phyloP scores from a whole-genome alignment of 2,888 invertebrate genomes.

The Rhabditophanes sp. region DNA sequence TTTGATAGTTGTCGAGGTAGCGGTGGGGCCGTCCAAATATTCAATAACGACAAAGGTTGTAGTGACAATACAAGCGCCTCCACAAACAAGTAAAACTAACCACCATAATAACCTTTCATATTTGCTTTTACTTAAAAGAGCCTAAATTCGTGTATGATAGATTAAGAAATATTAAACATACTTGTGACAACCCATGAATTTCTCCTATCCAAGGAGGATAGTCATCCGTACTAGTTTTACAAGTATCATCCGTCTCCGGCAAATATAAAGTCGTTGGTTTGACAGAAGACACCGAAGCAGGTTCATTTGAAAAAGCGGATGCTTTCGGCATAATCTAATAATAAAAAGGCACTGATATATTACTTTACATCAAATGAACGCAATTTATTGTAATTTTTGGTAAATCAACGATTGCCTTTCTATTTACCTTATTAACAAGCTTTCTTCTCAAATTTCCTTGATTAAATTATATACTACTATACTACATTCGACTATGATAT shows the following conservation, averaged over 20 bases:
- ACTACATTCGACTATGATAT: too few relatives aligned
- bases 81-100: slow-evolving; percentile 21
- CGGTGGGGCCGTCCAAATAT: slow-evolving; percentile 30
- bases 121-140: slow-evolving; percentile 10
- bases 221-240: slow-evolving; percentile 24
- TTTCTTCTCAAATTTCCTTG: too few relatives aligned
- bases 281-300: too few relatives aligned
- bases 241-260: slow-evolving; percentile 6
- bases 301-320: too few relatives aligned
- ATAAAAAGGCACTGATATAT: too few relatives aligned
- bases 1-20: slow-evolving; percentile 30
- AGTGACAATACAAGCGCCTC: slow-evolving; percentile 18
- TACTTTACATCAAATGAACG: too few relatives aligned
- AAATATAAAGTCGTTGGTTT: too few relatives aligned
- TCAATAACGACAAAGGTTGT: slow-evolving; percentile 27
- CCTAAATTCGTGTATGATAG: slow-evolving; percentile 7
- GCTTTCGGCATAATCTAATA: too few relatives aligned
- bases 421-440: too few relatives aligned
- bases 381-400: too few relatives aligned
- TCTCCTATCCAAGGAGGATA: slow-evolving; percentile 31
- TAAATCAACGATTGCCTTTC: too few relatives aligned
- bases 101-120: slow-evolving; percentile 21
- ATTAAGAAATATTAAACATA: slow-evolving; percentile 3
- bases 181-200: slow-evolving; percentile 29
- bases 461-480: too few relatives aligned